These are phyloP conservation scores for Lutraria lutraria DNA, from an alignment of 2,888 invertebrate species.

Conservation along the genomic window DNA sequence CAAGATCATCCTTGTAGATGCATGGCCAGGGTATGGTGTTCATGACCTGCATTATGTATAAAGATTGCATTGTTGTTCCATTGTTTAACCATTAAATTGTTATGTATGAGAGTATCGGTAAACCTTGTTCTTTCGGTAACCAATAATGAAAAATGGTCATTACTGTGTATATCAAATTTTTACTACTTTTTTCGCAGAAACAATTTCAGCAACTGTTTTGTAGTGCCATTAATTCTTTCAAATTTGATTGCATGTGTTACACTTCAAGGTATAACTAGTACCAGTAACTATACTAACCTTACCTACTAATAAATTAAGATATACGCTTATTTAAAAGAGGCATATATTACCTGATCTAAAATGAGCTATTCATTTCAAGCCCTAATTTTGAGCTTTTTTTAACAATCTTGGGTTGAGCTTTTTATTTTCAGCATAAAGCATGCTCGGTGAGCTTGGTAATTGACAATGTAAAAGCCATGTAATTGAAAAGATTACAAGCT, in stretches of 20 bases:
- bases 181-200: too few relatives aligned
- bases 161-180: too few relatives aligned
- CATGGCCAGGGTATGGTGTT: too few relatives aligned
- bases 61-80: too few relatives aligned
- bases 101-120: too few relatives aligned
- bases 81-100: too few relatives aligned
- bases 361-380: neutral
- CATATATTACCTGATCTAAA: neutral
- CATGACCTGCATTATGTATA: too few relatives aligned
- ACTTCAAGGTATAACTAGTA: neutral
- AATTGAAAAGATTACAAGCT: neutral
- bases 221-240: neutral
- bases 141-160: too few relatives aligned
- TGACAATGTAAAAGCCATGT: neutral
- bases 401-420: neutral
- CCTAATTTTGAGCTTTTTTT: neutral
- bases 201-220: neutral
- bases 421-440: conserved; percentile 2
- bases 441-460: neutral
- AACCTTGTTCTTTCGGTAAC: too few relatives aligned
- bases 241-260: neutral
- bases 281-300: neutral
- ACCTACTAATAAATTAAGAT: neutral
- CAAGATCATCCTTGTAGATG: too few relatives aligned
- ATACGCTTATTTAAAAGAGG: neutral